Base-by-base conservation (phyloP, 2,797 vertebrate species). In the Eutrigla gurnardus region DNA sequence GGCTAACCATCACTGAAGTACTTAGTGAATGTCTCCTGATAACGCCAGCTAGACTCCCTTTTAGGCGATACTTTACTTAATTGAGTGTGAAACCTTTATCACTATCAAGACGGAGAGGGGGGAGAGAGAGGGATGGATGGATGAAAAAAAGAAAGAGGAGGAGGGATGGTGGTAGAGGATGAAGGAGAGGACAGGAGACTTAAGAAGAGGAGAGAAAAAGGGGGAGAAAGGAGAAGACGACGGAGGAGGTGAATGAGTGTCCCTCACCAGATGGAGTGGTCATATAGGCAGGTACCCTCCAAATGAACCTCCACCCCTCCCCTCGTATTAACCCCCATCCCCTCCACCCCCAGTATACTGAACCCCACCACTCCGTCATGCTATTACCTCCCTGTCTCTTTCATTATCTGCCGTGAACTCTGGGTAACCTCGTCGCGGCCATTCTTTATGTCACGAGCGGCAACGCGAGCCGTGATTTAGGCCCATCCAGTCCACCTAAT, bases 401-500 rank as follows among this genome's bases (percentile, higher is more conserved):
- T 95, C 95, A 96, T 96, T 95, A 96, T 95, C 94, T 93, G 86
- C 90, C 73, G 89, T 96, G 95, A 96, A 96, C 95, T 96, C 94
- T 94, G 89, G 79, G 92, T 95, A 95, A 96, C 95, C 95, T 94
- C 93, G 88, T 90, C 84, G 77, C 40, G 93, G 94, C 94, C 94
- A 95, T 96, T 95, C 94, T 94, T 95, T 95, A 95, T 95, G 95
- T 96, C 95, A 95, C 68, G 84, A 88, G 91, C 90, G 81, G 85
- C 92, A 93, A 93, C 93, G 86, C 76, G 86, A 93, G 93, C 89
- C 68, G 88, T 96, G 95, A 96, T 96, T 96, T 96, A 96, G 94
- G 91, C 92, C 91, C 90, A 92, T 93, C 90, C 91, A 89, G 93
- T 93, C 91, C 88, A 93, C 94, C 94, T 96, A 95, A 95, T 96